Conservation (phyloP, 2,113 vertebrate genomes). For the Callithrix jacchus region DNA sequence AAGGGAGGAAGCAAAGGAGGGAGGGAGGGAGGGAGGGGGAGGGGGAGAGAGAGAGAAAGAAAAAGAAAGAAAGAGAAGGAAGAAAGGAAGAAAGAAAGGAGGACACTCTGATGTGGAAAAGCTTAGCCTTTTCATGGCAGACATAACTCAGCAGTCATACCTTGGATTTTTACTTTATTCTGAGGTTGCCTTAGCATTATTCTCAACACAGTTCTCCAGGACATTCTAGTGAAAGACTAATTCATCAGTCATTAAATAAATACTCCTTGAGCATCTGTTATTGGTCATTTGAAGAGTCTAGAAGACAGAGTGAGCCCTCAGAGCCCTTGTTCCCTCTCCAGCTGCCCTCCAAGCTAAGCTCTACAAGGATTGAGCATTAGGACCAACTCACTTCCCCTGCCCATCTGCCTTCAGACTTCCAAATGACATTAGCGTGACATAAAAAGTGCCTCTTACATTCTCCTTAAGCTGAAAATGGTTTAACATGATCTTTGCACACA, state of each 20-base stretch:
- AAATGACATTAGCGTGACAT: not conserved
- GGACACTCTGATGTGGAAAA: not conserved
- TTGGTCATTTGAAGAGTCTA: not conserved
- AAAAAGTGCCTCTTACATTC: not conserved
- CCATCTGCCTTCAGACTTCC: not conserved
- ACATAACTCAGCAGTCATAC: not conserved
- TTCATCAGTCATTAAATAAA: not conserved
- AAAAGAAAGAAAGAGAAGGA: accelerated
- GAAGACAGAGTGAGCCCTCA: not conserved
- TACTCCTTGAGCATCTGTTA: not conserved
- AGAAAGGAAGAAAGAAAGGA: not conserved
- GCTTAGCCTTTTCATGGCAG: not conserved
- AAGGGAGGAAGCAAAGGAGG: not conserved
- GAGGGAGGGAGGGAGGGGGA: too few relatives aligned
- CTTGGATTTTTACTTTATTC: not conserved
- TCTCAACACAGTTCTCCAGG: not conserved
- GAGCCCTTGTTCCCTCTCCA: not conserved
- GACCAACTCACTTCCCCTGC: not conserved
- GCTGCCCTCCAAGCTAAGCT: not conserved
- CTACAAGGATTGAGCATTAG: too few relatives aligned
- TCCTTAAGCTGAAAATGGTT: not conserved
- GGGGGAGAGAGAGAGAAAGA: accelerated
- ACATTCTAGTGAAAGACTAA: not conserved
- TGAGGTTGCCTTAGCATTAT: not conserved
- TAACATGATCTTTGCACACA: too few relatives aligned